Base-by-base conservation (phyloP, 92 coral and sea anemone genomes). In the Paragorgia papillata region DNA sequence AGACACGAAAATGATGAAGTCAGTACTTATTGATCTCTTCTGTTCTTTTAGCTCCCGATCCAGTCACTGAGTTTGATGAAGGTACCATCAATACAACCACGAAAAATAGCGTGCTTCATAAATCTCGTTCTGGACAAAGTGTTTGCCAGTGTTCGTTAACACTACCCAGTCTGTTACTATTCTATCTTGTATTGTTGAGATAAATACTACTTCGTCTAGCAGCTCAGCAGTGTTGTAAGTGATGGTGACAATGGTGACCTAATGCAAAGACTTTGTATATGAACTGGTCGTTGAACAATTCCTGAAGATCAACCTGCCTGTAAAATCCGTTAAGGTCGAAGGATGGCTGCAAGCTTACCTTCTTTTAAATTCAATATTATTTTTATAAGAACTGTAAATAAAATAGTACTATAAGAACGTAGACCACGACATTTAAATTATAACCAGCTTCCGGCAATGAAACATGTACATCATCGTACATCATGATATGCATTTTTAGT, bases 371-470 rank as follows among this genome's bases (percentile, higher is more conserved):
- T 25, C 64, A 67, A 67, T 67, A 31, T 44, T 67, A 66, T 67
- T 67, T 67, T 67, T 67, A 67, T 67, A 67, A 41, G 29, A 41
- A 25, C 71, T 67, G 74, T 67, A 67, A 41, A 67, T 67, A 67
- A 67, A 63, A 46, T 4, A 37, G 43, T 2, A n/a, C 53, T n/a
- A n/a, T n/a, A n/a, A n/a, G n/a, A n/a, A n/a, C n/a, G n/a, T n/a
- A n/a, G n/a, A n/a, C n/a, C n/a, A n/a, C n/a, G n/a, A n/a, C n/a
- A n/a, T n/a, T n/a, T n/a, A n/a, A n/a, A n/a, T n/a, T n/a, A n/a
- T n/a, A n/a, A n/a, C n/a, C n/a, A n/a, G n/a, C n/a, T n/a, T n/a
- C n/a, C n/a, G n/a, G n/a, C n/a, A n/a, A n/a, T n/a, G n/a, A n/a
- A n/a, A n/a, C n/a, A n/a, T n/a, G n/a, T n/a, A n/a, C n/a, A n/a